These are phyloP conservation scores for Lepas anatifera DNA, from an alignment of 2,888 invertebrate genomes.

Conservation along the genomic window DNA sequence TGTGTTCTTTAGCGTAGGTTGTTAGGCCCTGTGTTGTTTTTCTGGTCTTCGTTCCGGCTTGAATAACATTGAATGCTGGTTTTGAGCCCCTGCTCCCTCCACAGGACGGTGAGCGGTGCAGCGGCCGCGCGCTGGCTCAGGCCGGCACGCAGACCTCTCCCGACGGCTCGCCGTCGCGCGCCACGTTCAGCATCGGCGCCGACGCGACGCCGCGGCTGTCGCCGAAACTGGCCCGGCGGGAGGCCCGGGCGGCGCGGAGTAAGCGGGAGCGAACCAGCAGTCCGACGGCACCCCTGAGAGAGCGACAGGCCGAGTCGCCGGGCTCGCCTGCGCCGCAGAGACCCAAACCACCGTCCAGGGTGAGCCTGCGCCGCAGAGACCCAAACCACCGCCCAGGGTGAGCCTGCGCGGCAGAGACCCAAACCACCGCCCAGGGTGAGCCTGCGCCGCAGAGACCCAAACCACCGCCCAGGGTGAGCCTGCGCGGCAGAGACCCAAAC, in stretches of 20 bases:
- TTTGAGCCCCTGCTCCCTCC: no score
- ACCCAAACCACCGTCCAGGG: slow-evolving; percentile 16
- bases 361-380: neutral
- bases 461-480: no score
- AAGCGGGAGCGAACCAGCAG: slow-evolving; percentile 35
- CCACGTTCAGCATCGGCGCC: slow-evolving; percentile 44
- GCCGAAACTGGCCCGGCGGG: slow-evolving; percentile 43
- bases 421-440: no score
- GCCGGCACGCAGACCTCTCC: slow-evolving; percentile 60
- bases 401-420: no score
- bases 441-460: no score
- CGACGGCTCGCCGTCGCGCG: slow-evolving; percentile 37
- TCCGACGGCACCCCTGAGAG: slow-evolving; percentile 30
- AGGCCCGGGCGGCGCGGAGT: slow-evolving; percentile 37
- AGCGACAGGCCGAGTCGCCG: slow-evolving; percentile 19
- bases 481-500: no score
- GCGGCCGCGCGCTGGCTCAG: slow-evolving; percentile 40
- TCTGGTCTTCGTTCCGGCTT: no score
- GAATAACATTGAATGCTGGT: no score
- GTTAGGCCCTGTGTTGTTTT: no score
- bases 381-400: no score
- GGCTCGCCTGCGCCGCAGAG: slow-evolving; percentile 14
- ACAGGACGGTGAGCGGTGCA: neutral
- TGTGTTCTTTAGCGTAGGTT: no score
- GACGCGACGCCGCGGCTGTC: slow-evolving; percentile 41